Base-by-base conservation (phyloP, 2,113 vertebrate genomes). In the Ailurus styani region DNA sequence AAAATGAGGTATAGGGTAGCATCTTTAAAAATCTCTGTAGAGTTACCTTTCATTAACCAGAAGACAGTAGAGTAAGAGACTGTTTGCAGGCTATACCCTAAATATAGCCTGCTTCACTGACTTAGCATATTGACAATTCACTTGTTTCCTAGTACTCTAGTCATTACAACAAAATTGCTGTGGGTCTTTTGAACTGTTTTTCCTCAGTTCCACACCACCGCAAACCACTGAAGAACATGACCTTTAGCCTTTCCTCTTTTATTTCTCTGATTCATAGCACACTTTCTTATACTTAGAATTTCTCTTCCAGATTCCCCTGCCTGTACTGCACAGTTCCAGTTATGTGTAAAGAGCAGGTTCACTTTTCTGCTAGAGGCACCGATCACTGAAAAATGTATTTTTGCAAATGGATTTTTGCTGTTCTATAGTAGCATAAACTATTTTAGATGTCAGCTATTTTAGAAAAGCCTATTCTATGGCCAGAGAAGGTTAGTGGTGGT, bases 151-250 rank as follows among this genome's bases (percentile, higher is more conserved):
- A 84, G 3, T 87, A 42, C 52, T 83, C 72, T 91, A 21, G 94
- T 97, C 87, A 90, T 94, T 54, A 29, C 40, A 93, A 62, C 52
- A 86, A 73, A 96, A 93, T 91, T 93, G 29, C 82, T 94, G 40
- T 95, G 40, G 40, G 31, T 68, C 86, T 97, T 96, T 95, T 79
- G 88, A 93, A 70, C 93, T 94, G 23, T 90, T 97, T 97, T 92
- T 34, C 62, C n/a, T 96, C 52, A 91, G 75, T 81, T 78, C 57
- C 52, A 5, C 52, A 88, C 55, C 34, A 87, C 90, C 72, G 83
- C 72, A 92, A 94, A 94, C 87, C 60, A 91, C 54, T 88, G 27
- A 54, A 93, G 87, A 97, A 47, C 29, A 42, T 96, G 97, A 79
- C 93, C 91, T 96, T 96, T 79, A 79, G 68, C 68, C 75, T 83